A percentile compares a stretch with the other conserved stretches of the same genome.
Evolutionary conservation across 1,140 invertebrate genomes (phyloP).

Genomic region (Euwallacea fornicatus): DNA sequence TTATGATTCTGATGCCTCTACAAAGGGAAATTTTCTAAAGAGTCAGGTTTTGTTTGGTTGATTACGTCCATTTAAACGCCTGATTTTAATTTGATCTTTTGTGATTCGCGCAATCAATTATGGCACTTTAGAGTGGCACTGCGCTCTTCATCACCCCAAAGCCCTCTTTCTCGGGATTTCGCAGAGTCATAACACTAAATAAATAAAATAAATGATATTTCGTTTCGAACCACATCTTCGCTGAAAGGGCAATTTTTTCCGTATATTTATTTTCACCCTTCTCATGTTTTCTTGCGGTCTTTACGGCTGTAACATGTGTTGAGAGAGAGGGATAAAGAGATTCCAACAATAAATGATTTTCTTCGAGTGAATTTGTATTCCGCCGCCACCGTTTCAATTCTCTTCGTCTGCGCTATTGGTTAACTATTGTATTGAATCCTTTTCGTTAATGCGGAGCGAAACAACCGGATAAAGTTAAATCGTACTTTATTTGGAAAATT

Average conservation of each 20-base stretch:
- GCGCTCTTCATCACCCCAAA: too few relatives aligned
- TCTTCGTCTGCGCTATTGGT: constrained; percentile 36
- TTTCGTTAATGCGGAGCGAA: constrained; percentile 27
- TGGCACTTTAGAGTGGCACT: too few relatives aligned
- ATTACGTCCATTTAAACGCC: too few relatives aligned
- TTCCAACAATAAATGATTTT: constrained; percentile 40
- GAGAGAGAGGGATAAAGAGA: constrained; percentile 42
- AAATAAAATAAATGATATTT: not conserved
- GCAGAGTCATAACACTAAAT: not conserved
- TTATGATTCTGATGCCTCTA: constrained; percentile 23
- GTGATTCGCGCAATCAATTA: too few relatives aligned
- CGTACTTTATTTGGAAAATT: too few relatives aligned
- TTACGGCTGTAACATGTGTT: constrained; percentile 42
- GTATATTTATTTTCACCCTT: constrained; percentile 33
- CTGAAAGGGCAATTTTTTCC: constrained; percentile 8
- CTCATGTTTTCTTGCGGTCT: constrained; percentile 35
- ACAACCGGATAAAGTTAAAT: constrained; percentile 11
- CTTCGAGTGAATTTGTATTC: constrained; percentile 39
- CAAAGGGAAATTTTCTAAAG: too few relatives aligned
- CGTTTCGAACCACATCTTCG: constrained; percentile 3
- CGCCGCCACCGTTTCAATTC: constrained; percentile 30
- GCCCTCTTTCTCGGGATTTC: too few relatives aligned
- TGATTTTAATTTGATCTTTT: too few relatives aligned
- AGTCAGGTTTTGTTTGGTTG: too few relatives aligned
- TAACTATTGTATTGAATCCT: constrained; percentile 36